Percentiles rank a stretch among this genome's conserved stretches.
Evolutionary conservation across 92 coral and sea anemone genomes (phyloP).

Genomic region (Siderastrea radians): DNA sequence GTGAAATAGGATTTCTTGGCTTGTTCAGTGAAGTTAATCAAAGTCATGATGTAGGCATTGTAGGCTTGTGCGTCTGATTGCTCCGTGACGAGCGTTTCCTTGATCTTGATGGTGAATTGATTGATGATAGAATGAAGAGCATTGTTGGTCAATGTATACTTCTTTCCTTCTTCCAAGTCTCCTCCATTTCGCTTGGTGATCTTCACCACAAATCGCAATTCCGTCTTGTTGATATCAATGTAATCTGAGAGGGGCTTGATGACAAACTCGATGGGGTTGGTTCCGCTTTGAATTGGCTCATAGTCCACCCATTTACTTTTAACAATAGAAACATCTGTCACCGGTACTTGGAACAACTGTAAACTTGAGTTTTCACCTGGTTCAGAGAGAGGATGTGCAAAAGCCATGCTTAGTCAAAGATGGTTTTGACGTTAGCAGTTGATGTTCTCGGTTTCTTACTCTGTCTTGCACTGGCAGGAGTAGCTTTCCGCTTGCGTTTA

Average conservation of each 20-base stretch:
- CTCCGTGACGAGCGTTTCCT: slow-evolving; percentile 34
- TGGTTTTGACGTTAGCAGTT: background rate
- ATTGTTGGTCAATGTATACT: slow-evolving; percentile 21
- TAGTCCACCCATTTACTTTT: slow-evolving; percentile 29
- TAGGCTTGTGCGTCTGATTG: slow-evolving; percentile 51
- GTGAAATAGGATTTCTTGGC: slow-evolving; percentile 29
- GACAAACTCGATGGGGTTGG: slow-evolving; percentile 38
- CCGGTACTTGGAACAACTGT: slow-evolving; percentile 21
- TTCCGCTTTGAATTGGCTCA: slow-evolving; percentile 29
- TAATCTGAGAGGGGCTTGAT: slow-evolving; percentile 11
- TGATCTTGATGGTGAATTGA: slow-evolving; percentile 40
- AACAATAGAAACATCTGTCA: slow-evolving; percentile 30
- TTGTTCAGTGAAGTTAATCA: slow-evolving; percentile 48
- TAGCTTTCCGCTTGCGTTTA: background rate
- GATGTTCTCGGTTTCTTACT: background rate
- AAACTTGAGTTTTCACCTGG: slow-evolving; percentile 40
- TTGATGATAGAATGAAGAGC: slow-evolving; percentile 33
- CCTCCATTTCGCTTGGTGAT: background rate
- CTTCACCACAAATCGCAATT: slow-evolving; percentile 24
- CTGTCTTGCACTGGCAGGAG: background rate
- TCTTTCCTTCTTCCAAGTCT: background rate
- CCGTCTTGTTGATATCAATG: slow-evolving; percentile 45
- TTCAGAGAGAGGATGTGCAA: slow-evolving; percentile 22
- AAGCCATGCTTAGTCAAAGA: slow-evolving; percentile 25
- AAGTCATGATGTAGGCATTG: slow-evolving; percentile 29